Base-by-base conservation (phyloP, 2,888 invertebrate genomes). In the Peribatodes rhomboidaria region DNA sequence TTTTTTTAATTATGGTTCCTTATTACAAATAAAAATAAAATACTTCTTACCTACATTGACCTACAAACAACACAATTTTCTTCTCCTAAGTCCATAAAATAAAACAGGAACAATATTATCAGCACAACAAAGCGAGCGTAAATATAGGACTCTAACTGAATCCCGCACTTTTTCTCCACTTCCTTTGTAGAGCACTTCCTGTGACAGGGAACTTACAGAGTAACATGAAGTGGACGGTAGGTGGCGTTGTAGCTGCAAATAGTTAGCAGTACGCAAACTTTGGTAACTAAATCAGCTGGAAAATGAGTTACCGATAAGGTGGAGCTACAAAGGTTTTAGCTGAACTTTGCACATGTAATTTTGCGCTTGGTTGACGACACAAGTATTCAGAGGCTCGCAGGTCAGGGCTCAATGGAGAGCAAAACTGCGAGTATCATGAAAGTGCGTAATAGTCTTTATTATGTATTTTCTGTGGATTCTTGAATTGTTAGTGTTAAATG, bases 101-200 rank as follows among this genome's bases (percentile, higher is more conserved):
- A n/a, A 1, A 16, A 0, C 4, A 58, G 41, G 16, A 22, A 59
- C 64, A 59, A 54, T 35, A 58, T 54, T 49, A 50, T 55, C 49
- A 64, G 50, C 64, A 55, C 59, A 59, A 54, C 64, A 59, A 55
- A 54, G 64, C 54, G 33, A 9, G 64, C n/a, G 64, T 42, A 55
- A 64, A 62, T 65, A 46, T 22, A 44, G 67, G 67, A 63, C 35
- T 69, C 65, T 67, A 65, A 61, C 63, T 55, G 65, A 67, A 63
- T 65, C 58, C 41, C 54, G 54, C 52, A 65, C 59, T 65, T 70
- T 70, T 70, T 63, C 64, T 63, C 53, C 53, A 31, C 61, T 57
- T 66, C 61, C 65, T 67, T 70, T 67, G 70, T 65, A 54, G 18
- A 58, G 64, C 55, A 55, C 64, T 64, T 59, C 64, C 58, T 42